Evolutionary conservation across 2,888 invertebrate species (phyloP).

Genomic region (Tethea ocularis): DNA sequence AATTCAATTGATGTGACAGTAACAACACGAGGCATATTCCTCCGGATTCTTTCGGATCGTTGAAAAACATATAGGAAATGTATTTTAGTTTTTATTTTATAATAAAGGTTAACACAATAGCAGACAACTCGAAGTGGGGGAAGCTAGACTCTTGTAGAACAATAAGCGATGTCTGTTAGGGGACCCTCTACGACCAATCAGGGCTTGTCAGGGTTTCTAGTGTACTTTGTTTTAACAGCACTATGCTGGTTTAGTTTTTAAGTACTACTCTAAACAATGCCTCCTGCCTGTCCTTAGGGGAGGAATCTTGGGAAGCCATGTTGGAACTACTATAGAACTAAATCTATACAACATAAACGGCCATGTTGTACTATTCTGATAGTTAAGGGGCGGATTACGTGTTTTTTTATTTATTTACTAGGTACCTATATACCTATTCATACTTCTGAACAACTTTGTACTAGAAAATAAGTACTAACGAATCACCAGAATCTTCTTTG

Average conservation of each 20-base stretch:
- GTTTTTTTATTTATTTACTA: not conserved
- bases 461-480: too few species aligned
- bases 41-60: not conserved
- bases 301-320: slow-evolving; percentile 54
- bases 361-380: not conserved
- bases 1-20: not conserved
- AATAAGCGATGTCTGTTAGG: slow-evolving; percentile 50
- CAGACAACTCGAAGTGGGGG: slow-evolving; percentile 30
- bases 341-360: not conserved
- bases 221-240: slow-evolving; percentile 77
- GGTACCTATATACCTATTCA: too few species aligned
- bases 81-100: slow-evolving; percentile 19
- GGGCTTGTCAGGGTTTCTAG: slow-evolving; percentile 57
- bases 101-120: slow-evolving; percentile 19
- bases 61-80: not conserved
- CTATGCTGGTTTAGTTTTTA: slow-evolving; percentile 80
- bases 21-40: not conserved
- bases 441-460: too few species aligned
- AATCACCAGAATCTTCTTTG: too few species aligned
- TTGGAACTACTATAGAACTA: slow-evolving; percentile 34
- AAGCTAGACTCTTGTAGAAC: slow-evolving; percentile 40
- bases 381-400: not conserved
- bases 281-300: slow-evolving; percentile 47
- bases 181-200: slow-evolving; percentile 65
- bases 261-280: slow-evolving; percentile 73